Percentiles rank a stretch among this genome's conserved stretches.
phyloP scores from a whole-genome alignment of 2,888 invertebrate species.

The Brassicogethes aeneus region DNA sequence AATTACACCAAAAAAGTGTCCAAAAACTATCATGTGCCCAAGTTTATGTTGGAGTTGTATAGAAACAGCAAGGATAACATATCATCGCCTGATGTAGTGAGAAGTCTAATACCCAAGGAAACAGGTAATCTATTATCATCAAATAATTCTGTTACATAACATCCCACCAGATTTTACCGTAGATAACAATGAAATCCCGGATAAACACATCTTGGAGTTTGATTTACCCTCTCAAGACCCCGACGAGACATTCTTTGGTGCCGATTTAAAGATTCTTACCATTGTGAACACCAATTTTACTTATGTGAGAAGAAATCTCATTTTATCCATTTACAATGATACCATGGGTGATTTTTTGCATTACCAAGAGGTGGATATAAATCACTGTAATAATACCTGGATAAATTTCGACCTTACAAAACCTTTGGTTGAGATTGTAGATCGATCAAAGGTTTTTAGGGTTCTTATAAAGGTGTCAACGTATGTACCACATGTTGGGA shows the following conservation, averaged over 20 bases:
- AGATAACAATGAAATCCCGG: constrained; percentile 18
- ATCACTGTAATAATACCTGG: constrained; percentile 37
- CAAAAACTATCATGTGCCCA: constrained; percentile 33
- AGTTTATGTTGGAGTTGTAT: constrained; percentile 39
- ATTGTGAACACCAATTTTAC: constrained; percentile 25
- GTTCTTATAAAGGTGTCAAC: constrained; percentile 29
- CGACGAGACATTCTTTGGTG: constrained; percentile 33
- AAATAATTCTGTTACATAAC: neutral
- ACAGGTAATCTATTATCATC: constrained; percentile 28
- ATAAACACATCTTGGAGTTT: constrained; percentile 31
- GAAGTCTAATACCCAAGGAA: constrained; percentile 36
- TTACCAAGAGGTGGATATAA: constrained; percentile 28
- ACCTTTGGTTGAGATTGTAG: constrained; percentile 25
- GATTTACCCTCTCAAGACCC: constrained; percentile 30
- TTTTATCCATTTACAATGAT: constrained; percentile 30
- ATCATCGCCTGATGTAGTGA: constrained; percentile 33
- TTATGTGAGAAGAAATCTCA: constrained; percentile 23
- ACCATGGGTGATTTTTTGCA: constrained; percentile 20
- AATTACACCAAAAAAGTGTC: neutral
- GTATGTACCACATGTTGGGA: constrained; percentile 21
- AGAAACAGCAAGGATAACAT: constrained; percentile 29
- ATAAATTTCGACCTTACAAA: constrained; percentile 34
- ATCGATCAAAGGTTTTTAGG: constrained; percentile 25
- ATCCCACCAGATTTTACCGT: constrained; percentile 16
- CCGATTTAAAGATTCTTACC: constrained; percentile 37